Conservation (phyloP, 1,140 invertebrate species). For the Temnothorax longispinosus region DNA sequence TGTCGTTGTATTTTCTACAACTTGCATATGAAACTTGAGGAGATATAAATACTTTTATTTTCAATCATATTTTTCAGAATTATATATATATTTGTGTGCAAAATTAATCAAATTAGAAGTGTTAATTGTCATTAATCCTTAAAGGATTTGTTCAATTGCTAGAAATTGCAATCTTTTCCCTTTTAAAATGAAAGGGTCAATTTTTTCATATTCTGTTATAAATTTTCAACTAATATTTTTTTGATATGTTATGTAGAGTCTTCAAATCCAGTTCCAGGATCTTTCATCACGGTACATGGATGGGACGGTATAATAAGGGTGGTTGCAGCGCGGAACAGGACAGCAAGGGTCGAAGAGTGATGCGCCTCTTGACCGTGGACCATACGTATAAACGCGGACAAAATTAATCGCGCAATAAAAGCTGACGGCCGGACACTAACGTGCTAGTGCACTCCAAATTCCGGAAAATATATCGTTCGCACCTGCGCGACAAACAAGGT, state of each 20-base stretch:
- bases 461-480: slow-evolving; percentile 57
- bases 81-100: not conserved
- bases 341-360: slow-evolving; percentile 48
- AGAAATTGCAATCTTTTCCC: not conserved
- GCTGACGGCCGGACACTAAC: slow-evolving; percentile 22
- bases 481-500: slow-evolving; percentile 45
- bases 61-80: not conserved
- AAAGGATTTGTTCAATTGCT: not conserved
- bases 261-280: not conserved
- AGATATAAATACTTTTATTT: not conserved
- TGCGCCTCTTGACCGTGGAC: slow-evolving; percentile 52
- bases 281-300: not conserved
- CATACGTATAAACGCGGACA: slow-evolving; percentile 42
- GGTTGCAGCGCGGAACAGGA: slow-evolving; percentile 6
- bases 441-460: slow-evolving; percentile 45
- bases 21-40: not conserved
- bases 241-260: not conserved
- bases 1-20: not conserved
- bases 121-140: not conserved
- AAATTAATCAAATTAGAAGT: not conserved
- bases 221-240: not conserved
- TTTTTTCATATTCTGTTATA: not conserved
- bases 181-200: not conserved
- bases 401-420: slow-evolving; percentile 62
- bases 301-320: slow-evolving; percentile 9